A percentile compares a stretch with the other conserved stretches of the same genome.
phyloP scores from a whole-genome alignment of 1,140 invertebrate species.

The Bicyclus anynana region DNA sequence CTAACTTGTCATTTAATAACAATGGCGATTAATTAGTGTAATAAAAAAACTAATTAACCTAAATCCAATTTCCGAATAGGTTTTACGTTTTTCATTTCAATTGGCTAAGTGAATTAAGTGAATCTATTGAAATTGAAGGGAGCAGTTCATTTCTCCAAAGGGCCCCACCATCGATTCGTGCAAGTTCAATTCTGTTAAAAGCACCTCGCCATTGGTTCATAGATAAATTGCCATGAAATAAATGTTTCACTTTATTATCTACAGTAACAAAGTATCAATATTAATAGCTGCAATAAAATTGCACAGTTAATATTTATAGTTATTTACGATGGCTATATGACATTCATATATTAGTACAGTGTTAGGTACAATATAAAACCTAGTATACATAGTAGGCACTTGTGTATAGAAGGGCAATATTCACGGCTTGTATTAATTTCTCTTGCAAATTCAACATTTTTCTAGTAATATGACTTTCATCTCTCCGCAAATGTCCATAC shows the following conservation, averaged over 20 bases:
- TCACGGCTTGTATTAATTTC: not conserved
- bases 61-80: too few species aligned
- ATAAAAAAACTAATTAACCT: too few species aligned
- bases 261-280: not conserved
- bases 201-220: not conserved
- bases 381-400: too few species aligned
- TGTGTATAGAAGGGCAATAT: too few species aligned
- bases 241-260: not conserved
- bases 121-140: not conserved
- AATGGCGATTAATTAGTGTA: too few species aligned
- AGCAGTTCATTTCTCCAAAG: not conserved
- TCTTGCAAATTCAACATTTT: too few species aligned
- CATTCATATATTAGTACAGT: not conserved
- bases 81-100: too few species aligned
- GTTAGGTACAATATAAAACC: not conserved
- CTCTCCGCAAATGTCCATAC: too few species aligned
- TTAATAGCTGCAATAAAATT: not conserved
- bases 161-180: not conserved
- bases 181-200: too few species aligned
- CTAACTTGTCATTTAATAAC: too few species aligned
- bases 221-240: not conserved
- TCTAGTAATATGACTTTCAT: too few species aligned
- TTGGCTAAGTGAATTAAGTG: too few species aligned
- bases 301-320: not conserved
- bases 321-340: not conserved